A percentile compares a stretch with the other conserved stretches of the same genome.
Evolutionary conservation across 2,797 vertebrate species (phyloP).

Genomic region (Ambastaia sidthimunki): DNA sequence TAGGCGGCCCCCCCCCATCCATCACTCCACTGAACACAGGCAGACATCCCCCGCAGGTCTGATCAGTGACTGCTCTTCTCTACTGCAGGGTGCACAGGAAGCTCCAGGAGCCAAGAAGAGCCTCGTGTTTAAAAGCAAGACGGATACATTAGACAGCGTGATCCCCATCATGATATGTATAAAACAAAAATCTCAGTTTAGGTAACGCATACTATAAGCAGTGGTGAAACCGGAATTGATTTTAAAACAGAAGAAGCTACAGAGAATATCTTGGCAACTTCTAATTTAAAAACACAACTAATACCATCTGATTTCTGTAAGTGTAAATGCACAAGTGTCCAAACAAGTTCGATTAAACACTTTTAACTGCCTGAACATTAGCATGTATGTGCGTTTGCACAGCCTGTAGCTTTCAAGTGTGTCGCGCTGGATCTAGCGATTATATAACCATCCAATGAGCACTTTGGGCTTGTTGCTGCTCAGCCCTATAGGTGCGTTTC

Average conservation of each 20-base stretch:
- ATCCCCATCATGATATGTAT: not conserved
- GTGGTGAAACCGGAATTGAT: not conserved
- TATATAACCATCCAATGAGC: constrained; percentile 46
- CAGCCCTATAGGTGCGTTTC: constrained; percentile 34
- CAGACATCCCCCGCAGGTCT: constrained; percentile 60
- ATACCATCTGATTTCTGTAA: not conserved
- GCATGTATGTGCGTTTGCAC: not conserved
- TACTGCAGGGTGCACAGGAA: constrained; percentile 54
- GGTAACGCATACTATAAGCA: not conserved
- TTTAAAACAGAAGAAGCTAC: not conserved
- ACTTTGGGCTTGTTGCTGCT: constrained; percentile 20
- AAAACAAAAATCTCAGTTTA: not conserved
- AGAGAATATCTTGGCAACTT: not conserved
- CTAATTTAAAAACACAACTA: not conserved
- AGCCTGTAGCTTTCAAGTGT: constrained; percentile 11
- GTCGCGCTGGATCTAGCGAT: constrained; percentile 29
- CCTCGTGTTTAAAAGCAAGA: constrained; percentile 28
- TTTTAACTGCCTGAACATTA: not conserved
- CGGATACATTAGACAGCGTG: not conserved
- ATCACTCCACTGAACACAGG: constrained; percentile 56
- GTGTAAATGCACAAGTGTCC: not conserved
- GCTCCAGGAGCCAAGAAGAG: constrained; percentile 28
- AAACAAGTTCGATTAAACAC: constrained; percentile 1
- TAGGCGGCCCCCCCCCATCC: constrained; percentile 52
- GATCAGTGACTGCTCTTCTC: constrained; percentile 55